Conservation (phyloP, 2,113 vertebrate genomes). For the Electrona antarctica region DNA sequence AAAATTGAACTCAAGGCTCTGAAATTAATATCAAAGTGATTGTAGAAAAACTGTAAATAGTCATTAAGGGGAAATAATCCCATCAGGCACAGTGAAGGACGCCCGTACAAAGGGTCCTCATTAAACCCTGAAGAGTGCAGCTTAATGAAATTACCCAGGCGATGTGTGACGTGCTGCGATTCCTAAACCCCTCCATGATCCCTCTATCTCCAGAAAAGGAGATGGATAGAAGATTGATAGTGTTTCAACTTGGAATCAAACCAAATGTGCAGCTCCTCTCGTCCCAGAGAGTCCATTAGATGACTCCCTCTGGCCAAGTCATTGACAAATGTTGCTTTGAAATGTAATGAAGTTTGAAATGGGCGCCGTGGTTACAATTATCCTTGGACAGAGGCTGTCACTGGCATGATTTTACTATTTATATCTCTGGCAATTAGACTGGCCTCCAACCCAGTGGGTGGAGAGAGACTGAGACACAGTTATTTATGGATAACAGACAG, state of each 20-base stretch:
- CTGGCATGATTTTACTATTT: conserved; percentile 68
- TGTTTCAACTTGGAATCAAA: conserved; percentile 53
- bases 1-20: too few species aligned
- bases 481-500: conserved; percentile 50
- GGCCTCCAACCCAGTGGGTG: conserved; percentile 28
- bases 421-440: conserved; percentile 69
- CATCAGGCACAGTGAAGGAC: conserved; percentile 84
- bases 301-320: conserved; percentile 68
- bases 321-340: conserved; percentile 81
- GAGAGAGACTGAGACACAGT: conserved; percentile 32
- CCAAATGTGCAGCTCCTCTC: conserved; percentile 47
- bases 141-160: conserved; percentile 78
- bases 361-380: conserved; percentile 79
- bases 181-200: conserved; percentile 61
- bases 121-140: conserved; percentile 75
- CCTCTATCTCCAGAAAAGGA: conserved; percentile 45
- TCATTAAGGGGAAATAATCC: conserved; percentile 94
- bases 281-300: conserved; percentile 59
- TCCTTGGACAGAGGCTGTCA: conserved; percentile 74
- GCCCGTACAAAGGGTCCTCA: conserved; percentile 73
- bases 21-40: too few species aligned
- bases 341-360: conserved; percentile 85
- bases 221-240: conserved; percentile 44
- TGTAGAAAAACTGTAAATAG: conserved; percentile 78
- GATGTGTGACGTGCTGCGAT: conserved; percentile 68